Percentiles rank a stretch among this genome's conserved stretches.
Conservation (phyloP, 1,140 invertebrate genomes). For the Dendroctonus ponderosae region DNA sequence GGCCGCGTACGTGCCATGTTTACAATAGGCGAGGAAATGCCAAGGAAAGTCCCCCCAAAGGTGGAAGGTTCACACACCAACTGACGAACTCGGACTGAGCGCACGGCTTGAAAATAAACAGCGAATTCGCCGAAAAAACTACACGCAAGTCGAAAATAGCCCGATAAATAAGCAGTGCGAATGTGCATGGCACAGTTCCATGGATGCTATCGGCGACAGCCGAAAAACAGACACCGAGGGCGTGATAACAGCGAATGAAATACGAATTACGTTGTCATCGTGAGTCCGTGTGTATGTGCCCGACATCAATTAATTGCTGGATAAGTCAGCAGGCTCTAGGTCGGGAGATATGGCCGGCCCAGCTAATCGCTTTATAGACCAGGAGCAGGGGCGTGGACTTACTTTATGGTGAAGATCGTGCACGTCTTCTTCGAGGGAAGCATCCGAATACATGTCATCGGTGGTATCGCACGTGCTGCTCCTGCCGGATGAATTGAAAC, state of each 20-base stretch:
- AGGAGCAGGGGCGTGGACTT: slow-evolving; percentile 43
- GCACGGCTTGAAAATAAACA: too few relatives aligned
- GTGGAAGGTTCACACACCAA: too few relatives aligned
- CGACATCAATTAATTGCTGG: slow-evolving; percentile 19
- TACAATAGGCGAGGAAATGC: too few relatives aligned
- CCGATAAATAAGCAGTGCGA: too few relatives aligned
- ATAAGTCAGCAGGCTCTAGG: not conserved
- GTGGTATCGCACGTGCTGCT: slow-evolving; percentile 85
- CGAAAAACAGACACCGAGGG: slow-evolving; percentile 25
- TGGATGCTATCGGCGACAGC: not conserved
- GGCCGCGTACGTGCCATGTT: too few relatives aligned
- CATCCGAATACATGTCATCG: slow-evolving; percentile 90
- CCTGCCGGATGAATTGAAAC: slow-evolving; percentile 85
- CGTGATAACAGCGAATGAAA: slow-evolving; percentile 15
- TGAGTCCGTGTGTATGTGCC: not conserved
- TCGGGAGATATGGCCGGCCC: slow-evolving; percentile 1
- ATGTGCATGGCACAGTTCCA: slow-evolving; percentile 20
- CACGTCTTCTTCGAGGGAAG: slow-evolving; percentile 86
- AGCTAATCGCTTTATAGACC: not conserved
- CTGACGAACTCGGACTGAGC: too few relatives aligned
- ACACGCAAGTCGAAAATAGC: not conserved
- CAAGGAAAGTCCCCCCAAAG: too few relatives aligned
- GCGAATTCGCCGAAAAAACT: too few relatives aligned
- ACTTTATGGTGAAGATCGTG: slow-evolving; percentile 88
- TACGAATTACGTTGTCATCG: slow-evolving; percentile 14